Base-by-base conservation (phyloP, 2,797 vertebrate species). In the Sternotherus odoratus region DNA sequence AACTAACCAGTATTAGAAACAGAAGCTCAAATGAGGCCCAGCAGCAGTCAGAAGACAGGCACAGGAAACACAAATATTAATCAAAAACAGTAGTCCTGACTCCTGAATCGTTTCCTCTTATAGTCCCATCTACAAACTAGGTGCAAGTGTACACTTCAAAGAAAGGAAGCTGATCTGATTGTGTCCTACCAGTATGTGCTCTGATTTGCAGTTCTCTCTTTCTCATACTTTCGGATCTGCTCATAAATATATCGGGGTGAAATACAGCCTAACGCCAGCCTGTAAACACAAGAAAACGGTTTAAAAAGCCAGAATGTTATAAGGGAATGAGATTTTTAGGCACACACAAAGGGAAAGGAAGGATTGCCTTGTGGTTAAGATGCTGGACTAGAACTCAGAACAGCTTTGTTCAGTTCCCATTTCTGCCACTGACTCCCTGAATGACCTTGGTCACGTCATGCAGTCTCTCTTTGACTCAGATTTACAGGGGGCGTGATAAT, bases 251-350 rank as follows among this genome's bases (percentile, higher is more conserved):
- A 98, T 26, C 98, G 97, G 3, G 98, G 98, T 12, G 98, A 99
- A 96, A 99, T 98, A 96, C 98, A 99, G 83, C 98, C 98, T 86
- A 98, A 72, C 0, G 98, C 98, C 96, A 99, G 97, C 99, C 99
- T 99, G 97, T 84, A 98, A 93, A 86, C 75, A 91, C 36, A 94
- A 91, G 54, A 86, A 56, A 4, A 19, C 43, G 30, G 74, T 36
- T 19, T 50, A 89, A 89, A 87, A 79, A 1, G 24, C 74, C 48
- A 43, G 24, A 36, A 49, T 28, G 12, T 30, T 43, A 4, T 0
- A 0, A 11, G 56, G 88, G 9, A 63, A 78, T 50, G 30, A 19
- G 50, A 95, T 53, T 49, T n/a, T 9, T 5, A 6, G 19, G 46
- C 1, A 56, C 53, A 36, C 1, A 1, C 1, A 3, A 30, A 36